Evolutionary conservation across 2,888 invertebrate species (phyloP), one percentile per base, ranked within the genome.

Genomic region (Ophion obscuratus): DNA sequence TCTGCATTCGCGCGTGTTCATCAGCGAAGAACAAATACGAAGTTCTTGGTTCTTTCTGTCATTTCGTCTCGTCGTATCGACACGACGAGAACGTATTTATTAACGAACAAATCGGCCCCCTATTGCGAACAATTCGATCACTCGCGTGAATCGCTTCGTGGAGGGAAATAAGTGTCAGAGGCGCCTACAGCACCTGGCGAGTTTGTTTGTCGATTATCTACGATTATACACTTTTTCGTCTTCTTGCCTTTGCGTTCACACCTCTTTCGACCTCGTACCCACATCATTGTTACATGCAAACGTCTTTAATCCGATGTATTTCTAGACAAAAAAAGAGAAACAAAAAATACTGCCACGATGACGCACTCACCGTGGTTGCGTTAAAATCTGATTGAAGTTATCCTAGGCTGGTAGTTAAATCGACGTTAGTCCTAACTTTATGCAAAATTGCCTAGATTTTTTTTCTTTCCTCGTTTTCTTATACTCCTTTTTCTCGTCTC

Each of bases 91-190:
- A 70, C 44, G 86, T 84, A 82, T 84, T 89, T 88, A 83, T 86
- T 40, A 87, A 77, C 40, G 47, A 47, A 64, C 59, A 36, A 47
- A 44, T 67, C 77, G 14, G 70, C 75, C 86, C 73, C 53, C 83
- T 83, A 88, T 87, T 79, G 78, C 79, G 81, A 53, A 87, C 80
- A 82, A 82, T 59, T 81, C 75, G 84, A 81, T 84, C 87, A 80
- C 80, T 70, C 70, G 40, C 61, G 61, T 61, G 66, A 27, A 88
- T 88, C 87, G 84, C 53, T 53, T 90, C 64, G 81, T 92, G 92
- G 92, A 92, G 92, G 92, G 92, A 92, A 91, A 91, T 91, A 88
- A 92, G 89, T 92, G 89, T 91, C 91, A 80, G 89, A 90, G 77
- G 90, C 88, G 90, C 89, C 90, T 91, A 91, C 88, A 87, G 87